Percentiles rank a stretch among this genome's conserved stretches.
Evolutionary conservation across 2,797 vertebrate genomes (phyloP).

Genomic region (Tokudaia tokunoshimensis): DNA sequence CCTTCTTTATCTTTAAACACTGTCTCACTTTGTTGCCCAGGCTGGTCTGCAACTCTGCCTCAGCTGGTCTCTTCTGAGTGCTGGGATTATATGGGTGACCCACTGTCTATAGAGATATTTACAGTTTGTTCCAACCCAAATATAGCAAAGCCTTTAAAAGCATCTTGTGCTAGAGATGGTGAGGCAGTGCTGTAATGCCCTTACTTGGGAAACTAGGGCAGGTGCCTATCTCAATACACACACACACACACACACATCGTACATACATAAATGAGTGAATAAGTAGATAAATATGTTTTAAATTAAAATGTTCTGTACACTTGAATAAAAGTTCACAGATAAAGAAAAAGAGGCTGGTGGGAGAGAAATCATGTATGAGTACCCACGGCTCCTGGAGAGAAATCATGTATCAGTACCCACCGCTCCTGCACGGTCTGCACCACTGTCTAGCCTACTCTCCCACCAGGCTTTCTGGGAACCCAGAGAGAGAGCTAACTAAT

Average conservation of each 20-base stretch:
- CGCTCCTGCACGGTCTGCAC: too few species aligned
- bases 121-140: background rate
- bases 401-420: background rate
- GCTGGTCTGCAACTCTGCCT: background rate
- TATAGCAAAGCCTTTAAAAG: background rate
- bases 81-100: background rate
- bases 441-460: background rate
- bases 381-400: background rate
- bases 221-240: background rate
- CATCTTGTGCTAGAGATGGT: background rate
- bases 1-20: background rate
- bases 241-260: too few species aligned
- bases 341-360: background rate
- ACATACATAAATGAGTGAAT: too few species aligned
- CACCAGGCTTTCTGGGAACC: background rate
- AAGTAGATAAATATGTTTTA: background rate
- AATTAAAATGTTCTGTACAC: background rate
- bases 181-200: background rate
- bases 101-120: background rate
- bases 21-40: background rate
- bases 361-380: fast-evolving
- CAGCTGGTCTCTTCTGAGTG: background rate
- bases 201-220: background rate
- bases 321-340: background rate
- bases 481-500: background rate